phyloP scores from a whole-genome alignment of 2,113 vertebrate species.

The Riparia riparia region DNA sequence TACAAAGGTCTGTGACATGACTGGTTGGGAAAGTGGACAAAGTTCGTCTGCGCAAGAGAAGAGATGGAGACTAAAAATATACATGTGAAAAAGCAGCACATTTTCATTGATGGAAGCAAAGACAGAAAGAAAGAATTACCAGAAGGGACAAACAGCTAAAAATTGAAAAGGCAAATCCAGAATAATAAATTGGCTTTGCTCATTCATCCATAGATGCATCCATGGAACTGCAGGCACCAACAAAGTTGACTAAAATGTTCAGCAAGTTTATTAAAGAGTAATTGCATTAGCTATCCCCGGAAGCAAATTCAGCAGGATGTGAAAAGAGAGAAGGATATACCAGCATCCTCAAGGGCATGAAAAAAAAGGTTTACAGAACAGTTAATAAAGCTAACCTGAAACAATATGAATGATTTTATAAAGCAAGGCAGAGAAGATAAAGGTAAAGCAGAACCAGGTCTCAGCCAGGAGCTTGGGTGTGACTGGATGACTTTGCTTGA shows the following conservation, averaged over 20 bases:
- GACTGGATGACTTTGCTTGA: background rate
- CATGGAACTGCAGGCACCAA: background rate
- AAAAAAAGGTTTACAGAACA: background rate
- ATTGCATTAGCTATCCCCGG: background rate
- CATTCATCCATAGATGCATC: background rate
- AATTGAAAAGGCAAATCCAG: background rate
- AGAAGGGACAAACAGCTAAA: background rate
- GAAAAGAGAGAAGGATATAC: background rate
- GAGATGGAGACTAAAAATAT: background rate
- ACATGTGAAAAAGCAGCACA: background rate
- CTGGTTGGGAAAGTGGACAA: background rate
- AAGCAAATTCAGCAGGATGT: background rate
- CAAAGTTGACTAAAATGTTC: background rate
- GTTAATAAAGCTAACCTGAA: background rate
- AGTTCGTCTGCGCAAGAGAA: background rate
- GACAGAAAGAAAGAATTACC: background rate
- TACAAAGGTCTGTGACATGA: background rate
- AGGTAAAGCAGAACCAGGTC: background rate
- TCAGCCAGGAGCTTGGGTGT: background rate
- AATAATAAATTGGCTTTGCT: background rate
- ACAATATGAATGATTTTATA: background rate
- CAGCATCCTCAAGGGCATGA: background rate
- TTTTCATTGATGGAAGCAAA: background rate
- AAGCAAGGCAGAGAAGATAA: background rate
- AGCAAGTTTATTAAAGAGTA: background rate